These are phyloP conservation scores for Pilophorus perplexus DNA, from an alignment of 2,888 invertebrate genomes.

Conservation along the genomic window DNA sequence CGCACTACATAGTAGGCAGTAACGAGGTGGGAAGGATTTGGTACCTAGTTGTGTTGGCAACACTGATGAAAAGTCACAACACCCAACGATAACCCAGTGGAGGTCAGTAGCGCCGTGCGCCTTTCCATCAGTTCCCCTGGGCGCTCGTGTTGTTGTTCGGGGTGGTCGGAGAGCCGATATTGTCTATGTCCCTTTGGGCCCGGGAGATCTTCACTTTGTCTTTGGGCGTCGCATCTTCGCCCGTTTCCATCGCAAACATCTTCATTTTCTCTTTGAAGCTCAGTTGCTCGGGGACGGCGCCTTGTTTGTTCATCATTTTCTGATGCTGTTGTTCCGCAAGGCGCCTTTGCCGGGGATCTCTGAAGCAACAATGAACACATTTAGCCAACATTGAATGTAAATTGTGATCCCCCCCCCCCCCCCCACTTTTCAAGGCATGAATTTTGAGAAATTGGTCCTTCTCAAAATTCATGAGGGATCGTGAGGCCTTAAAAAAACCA, in stretches of 20 bases:
- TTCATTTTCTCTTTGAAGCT: conserved; percentile 99
- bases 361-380: conserved; percentile 51
- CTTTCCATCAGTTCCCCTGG: conserved; percentile 16
- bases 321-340: conserved; percentile 75
- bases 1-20: too few species aligned
- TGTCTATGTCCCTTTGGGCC: conserved; percentile 91
- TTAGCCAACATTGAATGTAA: too few species aligned
- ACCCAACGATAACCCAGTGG: neutral
- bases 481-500: too few species aligned
- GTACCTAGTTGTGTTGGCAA: too few species aligned
- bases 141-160: conserved; percentile 48
- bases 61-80: neutral
- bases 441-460: too few species aligned
- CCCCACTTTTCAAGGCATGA: too few species aligned
- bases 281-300: conserved; percentile 70
- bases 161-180: conserved; percentile 56
- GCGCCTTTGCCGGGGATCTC: conserved; percentile 87
- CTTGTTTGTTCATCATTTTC: conserved; percentile 56
- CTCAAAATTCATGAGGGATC: neutral
- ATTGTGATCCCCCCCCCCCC: neutral
- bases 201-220: conserved; percentile 94
- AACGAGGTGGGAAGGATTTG: too few species aligned
- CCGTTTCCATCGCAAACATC: conserved; percentile 97
- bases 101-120: neutral
- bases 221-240: conserved; percentile 87